Percentiles rank a stretch among this genome's conserved stretches.
Evolutionary conservation across 2,888 invertebrate genomes (phyloP).

Genomic region (Plagiodera versicolora): DNA sequence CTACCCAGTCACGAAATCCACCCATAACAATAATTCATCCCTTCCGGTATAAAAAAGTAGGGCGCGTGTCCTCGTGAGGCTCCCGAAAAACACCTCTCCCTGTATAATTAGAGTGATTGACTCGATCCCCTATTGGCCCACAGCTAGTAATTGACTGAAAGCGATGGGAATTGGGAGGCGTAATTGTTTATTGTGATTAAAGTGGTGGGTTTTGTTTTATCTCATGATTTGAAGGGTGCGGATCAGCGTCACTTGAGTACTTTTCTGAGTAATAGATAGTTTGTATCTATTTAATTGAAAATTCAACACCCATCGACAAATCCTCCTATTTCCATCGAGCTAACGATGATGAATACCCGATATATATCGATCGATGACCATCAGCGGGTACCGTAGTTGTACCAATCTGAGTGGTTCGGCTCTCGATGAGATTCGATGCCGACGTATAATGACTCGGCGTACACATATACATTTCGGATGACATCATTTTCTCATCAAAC

Average conservation of each 20-base stretch:
- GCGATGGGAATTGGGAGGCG: conserved; percentile 8
- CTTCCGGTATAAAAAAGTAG: conserved; percentile 31
- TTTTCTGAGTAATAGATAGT: neutral
- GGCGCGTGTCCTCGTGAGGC: conserved; percentile 32
- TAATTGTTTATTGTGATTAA: neutral
- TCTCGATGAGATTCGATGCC: conserved; percentile 24
- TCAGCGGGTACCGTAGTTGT: neutral
- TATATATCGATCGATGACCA: neutral
- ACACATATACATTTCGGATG: conserved; percentile 52
- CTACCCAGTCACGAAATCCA: neutral
- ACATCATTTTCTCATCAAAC: conserved; percentile 55
- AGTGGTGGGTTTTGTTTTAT: neutral
- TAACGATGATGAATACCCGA: conserved; percentile 17
- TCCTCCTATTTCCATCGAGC: no score
- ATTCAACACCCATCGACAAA: no score
- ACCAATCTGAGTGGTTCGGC: conserved; percentile 31
- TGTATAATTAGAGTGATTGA: conserved; percentile 36
- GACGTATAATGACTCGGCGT: conserved; percentile 49
- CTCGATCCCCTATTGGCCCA: conserved; percentile 26
- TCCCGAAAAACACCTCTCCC: conserved; percentile 24
- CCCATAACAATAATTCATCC: conserved; percentile 14
- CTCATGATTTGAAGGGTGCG: neutral
- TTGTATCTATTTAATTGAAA: no score
- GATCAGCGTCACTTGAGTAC: neutral
- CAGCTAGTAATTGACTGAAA: conserved; percentile 16